phyloP scores from a whole-genome alignment of 64 coral and sea anemone genomes.

The Dendrophyllia cribrosa region DNA sequence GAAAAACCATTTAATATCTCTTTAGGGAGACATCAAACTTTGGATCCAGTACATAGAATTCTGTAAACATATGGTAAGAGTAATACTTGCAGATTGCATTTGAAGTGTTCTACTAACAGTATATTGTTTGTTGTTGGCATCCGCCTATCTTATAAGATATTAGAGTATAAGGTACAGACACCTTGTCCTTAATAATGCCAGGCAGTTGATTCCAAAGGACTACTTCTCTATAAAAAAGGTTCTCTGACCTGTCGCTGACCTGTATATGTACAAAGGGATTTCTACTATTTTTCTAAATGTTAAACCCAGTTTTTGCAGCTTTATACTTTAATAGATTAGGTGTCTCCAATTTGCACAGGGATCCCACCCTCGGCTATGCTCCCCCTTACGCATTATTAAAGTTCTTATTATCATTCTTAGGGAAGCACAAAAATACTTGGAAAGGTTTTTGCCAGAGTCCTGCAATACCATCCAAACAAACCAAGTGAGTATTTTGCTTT shows the following conservation, averaged over 20 bases:
- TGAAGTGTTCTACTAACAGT: neutral
- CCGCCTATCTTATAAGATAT: too few relatives aligned
- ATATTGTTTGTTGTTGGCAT: neutral
- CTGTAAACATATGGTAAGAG: slow-evolving; percentile 90
- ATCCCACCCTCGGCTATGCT: too few relatives aligned
- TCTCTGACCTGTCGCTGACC: too few relatives aligned
- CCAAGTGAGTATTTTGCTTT: slow-evolving; percentile 64
- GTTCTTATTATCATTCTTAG: slow-evolving; percentile 24
- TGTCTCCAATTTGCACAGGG: too few relatives aligned
- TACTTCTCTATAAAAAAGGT: too few relatives aligned
- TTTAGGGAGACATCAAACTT: slow-evolving; percentile 91
- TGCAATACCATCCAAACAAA: slow-evolving; percentile 94
- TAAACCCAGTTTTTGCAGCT: too few relatives aligned
- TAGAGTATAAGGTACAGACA: too few relatives aligned
- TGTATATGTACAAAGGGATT: too few relatives aligned
- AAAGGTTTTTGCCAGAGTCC: slow-evolving; percentile 79
- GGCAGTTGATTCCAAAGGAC: too few relatives aligned
- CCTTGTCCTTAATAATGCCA: too few relatives aligned
- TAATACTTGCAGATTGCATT: neutral
- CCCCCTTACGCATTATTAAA: neutral
- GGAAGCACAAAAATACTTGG: slow-evolving; percentile 77
- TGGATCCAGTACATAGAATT: slow-evolving; percentile 99
- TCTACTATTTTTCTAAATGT: too few relatives aligned
- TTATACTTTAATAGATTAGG: too few relatives aligned
- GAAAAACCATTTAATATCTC: neutral